Base-by-base conservation (phyloP, 1,140 invertebrate genomes). In the Phenacoccus solenopsis region DNA sequence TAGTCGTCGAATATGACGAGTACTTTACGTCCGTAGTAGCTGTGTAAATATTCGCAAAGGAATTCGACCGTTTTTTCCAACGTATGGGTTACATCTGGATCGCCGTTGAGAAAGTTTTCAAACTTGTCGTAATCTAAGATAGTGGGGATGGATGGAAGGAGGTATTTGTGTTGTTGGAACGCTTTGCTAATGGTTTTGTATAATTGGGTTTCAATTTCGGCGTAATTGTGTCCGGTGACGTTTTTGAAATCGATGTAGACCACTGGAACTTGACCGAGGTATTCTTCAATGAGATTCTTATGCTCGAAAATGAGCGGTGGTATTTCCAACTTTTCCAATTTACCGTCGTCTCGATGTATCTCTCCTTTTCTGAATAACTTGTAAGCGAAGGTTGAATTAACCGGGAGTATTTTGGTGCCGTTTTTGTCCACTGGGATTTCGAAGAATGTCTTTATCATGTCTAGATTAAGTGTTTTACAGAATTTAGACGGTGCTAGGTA, bases 391-490 rank as follows among this genome's bases (percentile, higher is more conserved):
- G 4, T 2, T 3, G 13, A 10, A 3, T 2, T 49, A 49, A 2
- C 20, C 20, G 38, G 5, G 20, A 16, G 3, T 2, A 9, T 16
- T 3, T 10, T 10, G 13, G 20, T 49, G 16, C 38, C 38, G 38
- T 16, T 3, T 49, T 49, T n/a, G 38, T 49, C 20, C 2, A 49
- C 16, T 5, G 3, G 3, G 3, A 20, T 7, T 24, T 67, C 24
- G 10, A 67, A n/a, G 61, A 67, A 67, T 3, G 61, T 67, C 21
- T 67, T 67, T 10, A 67, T 10, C 61, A 67, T 67, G 61, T 67
- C 7, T 4, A 67, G 24, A n/a, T 67, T 67, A 16, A 67, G 20
- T 3, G 61, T 27, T 28, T 67, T 67, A n/a, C 61, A 16, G n/a
- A 16, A 67, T 67, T 28, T 25, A 2, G n/a, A 2, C 24, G 61